Percentiles rank a stretch among this genome's conserved stretches.
These are phyloP conservation scores for Cettia cetti DNA, from an alignment of 2,113 vertebrate genomes.

Conservation along the genomic window DNA sequence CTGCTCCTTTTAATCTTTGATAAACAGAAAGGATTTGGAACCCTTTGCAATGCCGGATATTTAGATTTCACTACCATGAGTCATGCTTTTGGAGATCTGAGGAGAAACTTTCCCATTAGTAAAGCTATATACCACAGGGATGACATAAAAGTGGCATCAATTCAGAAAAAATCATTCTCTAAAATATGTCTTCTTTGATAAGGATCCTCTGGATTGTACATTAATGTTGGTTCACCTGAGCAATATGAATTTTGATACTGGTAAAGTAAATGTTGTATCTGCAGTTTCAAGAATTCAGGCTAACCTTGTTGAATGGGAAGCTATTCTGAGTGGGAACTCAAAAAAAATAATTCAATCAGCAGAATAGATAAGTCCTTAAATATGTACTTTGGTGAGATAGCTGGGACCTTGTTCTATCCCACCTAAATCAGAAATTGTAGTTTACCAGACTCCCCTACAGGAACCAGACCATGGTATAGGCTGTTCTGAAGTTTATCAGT, in stretches of 20 bases:
- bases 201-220: not conserved
- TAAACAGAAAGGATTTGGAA: not conserved
- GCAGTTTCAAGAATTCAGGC: not conserved
- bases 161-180: not conserved
- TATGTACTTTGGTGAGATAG: not conserved
- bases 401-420: not conserved
- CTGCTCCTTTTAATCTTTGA: not conserved
- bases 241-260: not conserved
- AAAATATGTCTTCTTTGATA: not conserved
- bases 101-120: not conserved
- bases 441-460: not conserved
- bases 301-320: not conserved
- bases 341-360: not conserved
- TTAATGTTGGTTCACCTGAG: not conserved
- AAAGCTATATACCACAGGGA: not conserved
- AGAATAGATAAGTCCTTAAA: not conserved
- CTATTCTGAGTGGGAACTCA: not conserved
- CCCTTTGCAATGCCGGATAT: not conserved
- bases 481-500: not conserved
- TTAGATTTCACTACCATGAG: not conserved
- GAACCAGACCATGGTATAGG: not conserved
- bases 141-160: not conserved
- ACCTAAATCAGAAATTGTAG: not conserved
- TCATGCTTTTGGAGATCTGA: not conserved
- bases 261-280: not conserved